These are phyloP conservation scores for Lasioglossum albipes DNA, from an alignment of 1,140 invertebrate species.

Conservation along the genomic window DNA sequence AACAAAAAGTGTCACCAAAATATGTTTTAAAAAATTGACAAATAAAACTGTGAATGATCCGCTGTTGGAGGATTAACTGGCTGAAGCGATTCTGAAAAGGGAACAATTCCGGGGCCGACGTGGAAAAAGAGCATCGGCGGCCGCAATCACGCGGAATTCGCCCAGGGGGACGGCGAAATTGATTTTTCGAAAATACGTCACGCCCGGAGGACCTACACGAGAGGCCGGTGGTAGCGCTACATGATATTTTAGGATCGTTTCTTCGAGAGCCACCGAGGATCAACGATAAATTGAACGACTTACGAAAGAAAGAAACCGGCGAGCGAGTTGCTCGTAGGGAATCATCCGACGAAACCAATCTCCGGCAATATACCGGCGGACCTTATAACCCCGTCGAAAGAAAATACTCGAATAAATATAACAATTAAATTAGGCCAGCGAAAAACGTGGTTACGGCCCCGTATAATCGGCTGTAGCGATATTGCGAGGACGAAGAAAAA, in stretches of 20 bases:
- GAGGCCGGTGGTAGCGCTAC: conserved; percentile 3
- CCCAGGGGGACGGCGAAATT: conserved; percentile 65
- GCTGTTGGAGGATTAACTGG: conserved; percentile 28
- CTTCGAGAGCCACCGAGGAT: conserved; percentile 30
- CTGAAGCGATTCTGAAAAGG: conserved; percentile 44
- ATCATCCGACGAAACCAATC: conserved; percentile 7
- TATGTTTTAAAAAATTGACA: too few relatives aligned
- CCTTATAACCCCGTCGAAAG: neutral
- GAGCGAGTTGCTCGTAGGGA: conserved; percentile 4
- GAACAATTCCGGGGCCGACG: conserved; percentile 10
- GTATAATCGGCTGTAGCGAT: neutral
- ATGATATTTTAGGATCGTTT: conserved; percentile 38
- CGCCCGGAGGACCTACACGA: conserved; percentile 20
- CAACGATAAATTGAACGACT: conserved; percentile 55
- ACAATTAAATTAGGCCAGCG: too few relatives aligned
- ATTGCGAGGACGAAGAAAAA: neutral
- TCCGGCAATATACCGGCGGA: neutral
- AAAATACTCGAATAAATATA: neutral
- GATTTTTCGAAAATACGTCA: conserved; percentile 65
- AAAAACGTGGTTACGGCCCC: neutral
- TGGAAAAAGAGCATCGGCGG: conserved; percentile 37
- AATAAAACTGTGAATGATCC: too few relatives aligned
- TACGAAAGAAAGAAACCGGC: conserved; percentile 23
- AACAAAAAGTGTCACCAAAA: too few relatives aligned
- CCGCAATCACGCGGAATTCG: conserved; percentile 41